Percentiles rank a stretch among this genome's conserved stretches.
Evolutionary conservation across 2,113 vertebrate species (phyloP).

Genomic region (Circaetus cinerascens): DNA sequence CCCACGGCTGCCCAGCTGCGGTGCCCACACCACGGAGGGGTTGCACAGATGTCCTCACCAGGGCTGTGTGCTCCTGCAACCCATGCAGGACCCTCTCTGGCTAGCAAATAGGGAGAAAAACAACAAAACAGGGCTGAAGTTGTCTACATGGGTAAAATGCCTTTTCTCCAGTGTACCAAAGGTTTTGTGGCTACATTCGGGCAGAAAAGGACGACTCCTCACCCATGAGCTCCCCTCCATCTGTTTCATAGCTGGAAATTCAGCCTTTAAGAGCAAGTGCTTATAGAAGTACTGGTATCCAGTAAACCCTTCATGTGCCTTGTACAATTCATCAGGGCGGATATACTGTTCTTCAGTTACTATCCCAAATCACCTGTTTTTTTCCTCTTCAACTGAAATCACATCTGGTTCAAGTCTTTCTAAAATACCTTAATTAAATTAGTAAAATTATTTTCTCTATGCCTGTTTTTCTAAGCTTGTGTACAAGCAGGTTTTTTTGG

Average conservation of each 20-base stretch:
- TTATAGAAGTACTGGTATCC: background rate
- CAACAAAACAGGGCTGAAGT: background rate
- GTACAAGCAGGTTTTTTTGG: background rate
- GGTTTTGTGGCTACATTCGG: background rate
- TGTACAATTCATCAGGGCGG: background rate
- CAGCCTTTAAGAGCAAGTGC: background rate
- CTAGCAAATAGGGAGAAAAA: background rate
- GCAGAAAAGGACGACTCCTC: background rate
- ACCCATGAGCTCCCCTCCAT: accelerated
- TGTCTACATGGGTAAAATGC: background rate
- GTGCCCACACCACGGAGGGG: background rate
- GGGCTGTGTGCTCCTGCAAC: accelerated
- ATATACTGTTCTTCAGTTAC: background rate
- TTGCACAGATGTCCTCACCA: background rate
- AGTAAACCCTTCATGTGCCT: background rate
- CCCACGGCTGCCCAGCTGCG: accelerated
- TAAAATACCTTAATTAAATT: background rate
- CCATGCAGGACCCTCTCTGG: accelerated
- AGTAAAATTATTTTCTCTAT: background rate
- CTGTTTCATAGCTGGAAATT: background rate
- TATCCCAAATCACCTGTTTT: background rate
- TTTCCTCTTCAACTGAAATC: background rate
- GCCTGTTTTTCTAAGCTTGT: background rate
- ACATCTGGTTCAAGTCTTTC: background rate
- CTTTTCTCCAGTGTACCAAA: background rate